These are phyloP conservation scores for Pluvialis apricaria DNA, from an alignment of 2,113 vertebrate genomes.

Conservation along the genomic window DNA sequence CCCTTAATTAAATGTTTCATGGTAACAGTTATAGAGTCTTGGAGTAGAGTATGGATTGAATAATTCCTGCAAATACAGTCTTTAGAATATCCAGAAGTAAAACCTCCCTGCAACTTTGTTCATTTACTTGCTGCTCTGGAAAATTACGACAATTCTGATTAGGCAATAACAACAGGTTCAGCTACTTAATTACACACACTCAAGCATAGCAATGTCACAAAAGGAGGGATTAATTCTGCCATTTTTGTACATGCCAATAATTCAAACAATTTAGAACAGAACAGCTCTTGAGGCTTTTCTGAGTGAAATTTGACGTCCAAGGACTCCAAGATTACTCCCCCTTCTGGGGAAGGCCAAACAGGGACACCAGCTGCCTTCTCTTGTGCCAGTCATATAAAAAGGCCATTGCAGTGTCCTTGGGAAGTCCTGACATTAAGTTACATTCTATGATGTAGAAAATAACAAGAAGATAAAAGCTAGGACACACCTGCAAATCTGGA, in stretches of 20 bases:
- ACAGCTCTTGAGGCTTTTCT: not conserved
- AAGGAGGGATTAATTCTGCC: not conserved
- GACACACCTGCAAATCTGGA: not conserved
- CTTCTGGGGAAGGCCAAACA: not conserved
- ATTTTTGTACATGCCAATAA: not conserved
- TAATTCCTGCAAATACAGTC: not conserved
- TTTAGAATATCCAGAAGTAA: not conserved
- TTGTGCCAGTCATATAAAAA: not conserved
- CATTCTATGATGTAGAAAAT: not conserved
- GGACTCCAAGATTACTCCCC: not conserved
- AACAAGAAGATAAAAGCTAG: not conserved
- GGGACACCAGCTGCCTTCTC: not conserved
- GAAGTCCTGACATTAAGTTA: not conserved
- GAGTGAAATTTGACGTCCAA: not conserved
- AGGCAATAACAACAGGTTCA: not conserved
- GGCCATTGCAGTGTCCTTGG: not conserved
- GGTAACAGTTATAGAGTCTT: not conserved
- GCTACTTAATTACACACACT: not conserved
- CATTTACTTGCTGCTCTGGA: not conserved
- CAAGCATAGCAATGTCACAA: not conserved
- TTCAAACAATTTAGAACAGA: not conserved
- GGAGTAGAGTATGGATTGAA: not conserved
- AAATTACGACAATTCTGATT: not conserved
- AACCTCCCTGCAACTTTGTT: not conserved
- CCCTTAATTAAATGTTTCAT: not conserved